These are phyloP conservation scores for Conops quadrifasciatus DNA, from an alignment of 2,888 invertebrate genomes.

Conservation along the genomic window DNA sequence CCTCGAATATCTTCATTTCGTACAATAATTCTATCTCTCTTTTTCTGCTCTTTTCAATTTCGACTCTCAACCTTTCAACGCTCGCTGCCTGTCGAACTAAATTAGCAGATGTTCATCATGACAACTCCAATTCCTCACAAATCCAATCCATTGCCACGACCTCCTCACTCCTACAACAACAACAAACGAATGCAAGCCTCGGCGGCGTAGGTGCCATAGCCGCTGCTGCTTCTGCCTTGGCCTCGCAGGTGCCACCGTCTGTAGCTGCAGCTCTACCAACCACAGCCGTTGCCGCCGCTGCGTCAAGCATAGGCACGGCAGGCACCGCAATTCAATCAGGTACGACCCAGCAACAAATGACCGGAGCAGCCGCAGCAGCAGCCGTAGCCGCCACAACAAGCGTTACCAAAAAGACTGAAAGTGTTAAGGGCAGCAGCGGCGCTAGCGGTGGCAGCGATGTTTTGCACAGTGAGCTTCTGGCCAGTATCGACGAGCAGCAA, in stretches of 20 bases:
- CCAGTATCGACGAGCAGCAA: slow-evolving; percentile 49
- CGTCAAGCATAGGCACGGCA: slow-evolving; percentile 33
- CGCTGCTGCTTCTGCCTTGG: slow-evolving; percentile 57
- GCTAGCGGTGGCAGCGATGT: slow-evolving; percentile 57
- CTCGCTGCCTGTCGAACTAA: background rate
- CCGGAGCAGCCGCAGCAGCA: slow-evolving; percentile 48
- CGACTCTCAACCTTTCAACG: background rate
- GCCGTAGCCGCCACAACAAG: slow-evolving; percentile 48
- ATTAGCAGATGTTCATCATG: slow-evolving; percentile 63
- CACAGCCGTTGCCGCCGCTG: slow-evolving; percentile 44
- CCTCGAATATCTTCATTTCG: no score
- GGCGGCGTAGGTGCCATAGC: slow-evolving; percentile 53
- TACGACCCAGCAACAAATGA: slow-evolving; percentile 50
- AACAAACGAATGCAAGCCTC: slow-evolving; percentile 57
- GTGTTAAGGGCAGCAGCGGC: slow-evolving; percentile 60
- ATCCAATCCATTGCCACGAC: slow-evolving; percentile 55
- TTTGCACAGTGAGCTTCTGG: slow-evolving; percentile 57
- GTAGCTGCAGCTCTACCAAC: slow-evolving; percentile 50
- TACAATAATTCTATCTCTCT: no score
- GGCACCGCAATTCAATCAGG: slow-evolving; percentile 47
- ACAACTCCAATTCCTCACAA: slow-evolving; percentile 66
- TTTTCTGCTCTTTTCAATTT: no score
- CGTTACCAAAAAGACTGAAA: slow-evolving; percentile 67
- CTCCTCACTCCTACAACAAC: slow-evolving; percentile 60
- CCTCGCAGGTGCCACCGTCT: slow-evolving; percentile 55